A percentile compares a stretch with the other conserved stretches of the same genome.
phyloP scores from a whole-genome alignment of 2,113 vertebrate genomes.

The Pachyramphus minor region DNA sequence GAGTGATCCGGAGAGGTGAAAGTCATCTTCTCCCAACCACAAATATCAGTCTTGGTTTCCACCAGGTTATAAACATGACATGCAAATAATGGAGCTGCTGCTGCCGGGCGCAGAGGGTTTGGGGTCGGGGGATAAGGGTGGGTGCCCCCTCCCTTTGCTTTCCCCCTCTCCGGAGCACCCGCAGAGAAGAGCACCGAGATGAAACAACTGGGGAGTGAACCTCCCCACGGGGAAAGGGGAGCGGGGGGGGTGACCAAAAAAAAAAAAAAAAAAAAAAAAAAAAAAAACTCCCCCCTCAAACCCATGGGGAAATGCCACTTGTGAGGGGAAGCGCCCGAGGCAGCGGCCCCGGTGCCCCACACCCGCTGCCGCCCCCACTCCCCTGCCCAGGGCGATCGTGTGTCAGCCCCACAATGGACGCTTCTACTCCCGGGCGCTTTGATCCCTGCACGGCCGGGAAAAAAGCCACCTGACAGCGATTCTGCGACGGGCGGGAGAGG shows the following conservation, averaged over 20 bases:
- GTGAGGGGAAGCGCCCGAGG: background rate
- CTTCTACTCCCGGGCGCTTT: constrained; percentile 54
- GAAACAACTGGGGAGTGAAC: background rate
- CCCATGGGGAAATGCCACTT: background rate
- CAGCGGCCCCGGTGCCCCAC: background rate
- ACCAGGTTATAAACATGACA: constrained; percentile 69
- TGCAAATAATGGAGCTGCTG: constrained; percentile 65
- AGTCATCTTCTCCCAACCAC: constrained; percentile 51
- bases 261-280: background rate
- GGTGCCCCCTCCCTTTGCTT: background rate
- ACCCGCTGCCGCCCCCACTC: background rate
- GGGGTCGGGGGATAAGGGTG: background rate
- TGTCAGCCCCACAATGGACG: constrained; percentile 59
- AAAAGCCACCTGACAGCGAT: constrained; percentile 63
- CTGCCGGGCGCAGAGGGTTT: constrained; percentile 3
- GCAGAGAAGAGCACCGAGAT: constrained; percentile 33
- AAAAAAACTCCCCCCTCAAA: fast-evolving
- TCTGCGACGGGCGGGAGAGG: background rate
- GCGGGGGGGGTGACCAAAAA: background rate
- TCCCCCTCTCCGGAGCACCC: background rate
- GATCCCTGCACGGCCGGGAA: constrained; percentile 31
- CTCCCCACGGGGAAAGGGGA: background rate
- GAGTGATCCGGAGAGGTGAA: constrained; percentile 65
- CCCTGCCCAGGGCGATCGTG: constrained; percentile 47
- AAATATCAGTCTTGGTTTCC: constrained; percentile 70